Base-by-base conservation (phyloP, 2,113 vertebrate species). In the Paraplagusia blochii region DNA sequence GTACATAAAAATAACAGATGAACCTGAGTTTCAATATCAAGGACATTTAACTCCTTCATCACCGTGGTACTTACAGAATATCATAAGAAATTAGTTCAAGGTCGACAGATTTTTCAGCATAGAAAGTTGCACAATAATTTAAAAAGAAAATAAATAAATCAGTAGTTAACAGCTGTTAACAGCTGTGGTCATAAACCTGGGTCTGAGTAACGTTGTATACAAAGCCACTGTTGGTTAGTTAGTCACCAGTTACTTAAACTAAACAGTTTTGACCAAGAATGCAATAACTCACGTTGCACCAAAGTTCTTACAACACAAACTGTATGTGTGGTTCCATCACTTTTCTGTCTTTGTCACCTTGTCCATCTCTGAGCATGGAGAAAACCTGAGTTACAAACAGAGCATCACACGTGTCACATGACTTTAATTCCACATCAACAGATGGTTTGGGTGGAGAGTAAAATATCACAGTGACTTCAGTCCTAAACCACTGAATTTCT, bases 401-500 rank as follows among this genome's bases (percentile, higher is more conserved):
- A 34, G 12, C 49, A 58, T 60, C 56, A 57, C 54, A 12, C 68
- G 50, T 38, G 45, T 65, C 22, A 60, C 53, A 73, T 51, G 62
- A 73, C 66, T 75, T 17, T 60, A 46, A 16, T 51, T 59, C 62
- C 52, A 18, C 1, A 68, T 71, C 74, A 83, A 70, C 79, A 83
- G 77, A 82, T 72, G 77, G 79, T 83, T 72, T 73, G 84, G 85
- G 77, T 73, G 77, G 77, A 81, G 78, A 77, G 79, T 67, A 85
- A 86, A 87, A 83, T 80, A 77, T 63, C 58, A 68, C 57, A 74
- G 58, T 67, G 61, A 72, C 76, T 89, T 88, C 66, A 67, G 78
- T 74, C 75, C 64, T 14, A 84, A 86, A 71, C 85, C 83, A 77
- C 84, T 72, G 77, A 88, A 71, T 84, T 88, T 87, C 70, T 66